These are phyloP conservation scores for Staurois parvus DNA, from an alignment of 2,797 vertebrate species.

Conservation along the genomic window DNA sequence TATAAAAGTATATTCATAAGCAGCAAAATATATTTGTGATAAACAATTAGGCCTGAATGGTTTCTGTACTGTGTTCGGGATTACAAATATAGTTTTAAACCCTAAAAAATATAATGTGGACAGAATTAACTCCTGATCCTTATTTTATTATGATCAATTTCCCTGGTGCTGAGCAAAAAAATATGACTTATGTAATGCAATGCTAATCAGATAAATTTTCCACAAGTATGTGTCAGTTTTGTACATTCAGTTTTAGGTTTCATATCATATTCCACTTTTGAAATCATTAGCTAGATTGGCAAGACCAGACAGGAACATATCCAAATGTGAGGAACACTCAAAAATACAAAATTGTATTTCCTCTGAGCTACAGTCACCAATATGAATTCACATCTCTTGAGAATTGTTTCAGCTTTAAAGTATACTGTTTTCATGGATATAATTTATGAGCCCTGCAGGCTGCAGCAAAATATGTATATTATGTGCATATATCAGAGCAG, in stretches of 20 bases:
- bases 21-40: background rate
- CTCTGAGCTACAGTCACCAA: background rate
- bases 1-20: background rate
- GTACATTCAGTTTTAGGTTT: background rate
- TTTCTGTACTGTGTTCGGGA: background rate
- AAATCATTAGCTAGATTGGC: background rate
- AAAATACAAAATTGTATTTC: conserved; percentile 15
- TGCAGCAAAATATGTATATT: conserved; percentile 3
- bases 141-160: too few species aligned
- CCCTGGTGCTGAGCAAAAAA: background rate
- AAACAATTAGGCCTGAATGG: background rate
- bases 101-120: background rate
- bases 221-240: background rate
- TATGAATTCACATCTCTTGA: conserved; percentile 6
- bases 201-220: background rate
- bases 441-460: conserved; percentile 36
- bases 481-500: conserved; percentile 12
- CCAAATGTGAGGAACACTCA: background rate
- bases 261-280: background rate
- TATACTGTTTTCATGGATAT: background rate
- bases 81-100: background rate
- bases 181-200: background rate
- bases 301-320: conserved; percentile 6
- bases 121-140: background rate
- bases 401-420: conserved; percentile 2